Percentiles rank a stretch among this genome's conserved stretches.
These are phyloP conservation scores for Aix galericulata DNA, from an alignment of 2,113 vertebrate genomes.

Conservation along the genomic window DNA sequence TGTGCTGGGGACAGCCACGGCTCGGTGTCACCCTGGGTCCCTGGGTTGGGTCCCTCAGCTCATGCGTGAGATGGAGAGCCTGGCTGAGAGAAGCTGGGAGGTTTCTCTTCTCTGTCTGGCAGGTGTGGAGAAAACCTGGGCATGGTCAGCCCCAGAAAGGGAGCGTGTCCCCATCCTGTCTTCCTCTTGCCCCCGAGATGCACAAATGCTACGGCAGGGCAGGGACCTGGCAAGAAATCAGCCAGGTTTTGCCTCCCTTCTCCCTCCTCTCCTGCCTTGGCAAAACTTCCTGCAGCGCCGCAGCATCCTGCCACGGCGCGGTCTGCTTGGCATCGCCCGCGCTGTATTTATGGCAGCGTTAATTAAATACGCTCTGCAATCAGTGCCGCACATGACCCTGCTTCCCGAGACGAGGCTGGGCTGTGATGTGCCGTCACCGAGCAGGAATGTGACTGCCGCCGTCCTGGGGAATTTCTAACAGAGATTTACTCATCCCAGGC, in stretches of 20 bases:
- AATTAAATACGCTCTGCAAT: conserved; percentile 50
- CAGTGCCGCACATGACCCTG: background rate
- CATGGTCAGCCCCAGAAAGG: background rate
- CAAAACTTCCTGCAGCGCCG: background rate
- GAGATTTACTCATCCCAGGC: conserved; percentile 57
- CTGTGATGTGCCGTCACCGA: conserved; percentile 20
- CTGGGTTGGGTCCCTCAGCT: background rate
- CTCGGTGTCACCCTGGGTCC: background rate
- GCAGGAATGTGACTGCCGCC: conserved; percentile 2
- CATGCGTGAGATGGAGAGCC: background rate
- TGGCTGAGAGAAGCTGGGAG: background rate
- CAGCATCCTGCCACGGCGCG: background rate
- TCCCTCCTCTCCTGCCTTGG: background rate
- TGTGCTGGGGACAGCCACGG: background rate
- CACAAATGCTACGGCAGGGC: background rate
- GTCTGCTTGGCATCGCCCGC: background rate
- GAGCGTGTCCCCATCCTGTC: background rate
- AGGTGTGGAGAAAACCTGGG: background rate
- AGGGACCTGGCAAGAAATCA: background rate
- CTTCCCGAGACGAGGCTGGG: background rate
- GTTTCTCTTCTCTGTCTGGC: background rate
- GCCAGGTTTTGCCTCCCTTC: background rate
- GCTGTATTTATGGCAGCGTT: background rate
- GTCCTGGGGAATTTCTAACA: conserved; percentile 55
- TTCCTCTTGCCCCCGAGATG: rapidly evolving